Base-by-base conservation (phyloP, 2,888 invertebrate genomes). In the Celastrina argiolus region DNA sequence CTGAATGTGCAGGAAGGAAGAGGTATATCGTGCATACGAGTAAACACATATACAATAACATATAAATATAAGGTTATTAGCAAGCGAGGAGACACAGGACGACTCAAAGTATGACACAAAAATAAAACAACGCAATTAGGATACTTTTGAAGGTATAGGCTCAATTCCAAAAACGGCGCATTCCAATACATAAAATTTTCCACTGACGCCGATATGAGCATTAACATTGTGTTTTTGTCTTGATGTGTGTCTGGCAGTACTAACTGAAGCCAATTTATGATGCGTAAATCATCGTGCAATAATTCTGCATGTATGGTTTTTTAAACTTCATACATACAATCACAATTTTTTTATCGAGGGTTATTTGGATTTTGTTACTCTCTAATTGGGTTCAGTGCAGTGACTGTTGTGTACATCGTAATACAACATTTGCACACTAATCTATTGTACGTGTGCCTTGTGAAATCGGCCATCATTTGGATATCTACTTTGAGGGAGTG, bases 21-120 rank as follows among this genome's bases (percentile, higher is more conserved):
- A 83, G 85, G 84, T 84, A 81, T 86, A 84, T 80, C 90, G 90
- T 91, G 90, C 90, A 91, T 82, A 81, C 82, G 88, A 56, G 42
- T 65, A 42, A 87, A 87, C 83, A 80, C 80, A 85, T 82, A 85
- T 80, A 78, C 77, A 78, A 74, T 78, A 75, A 82, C 78, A 78
- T 80, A 74, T 70, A 71, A 70, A 74, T 74, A 74, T 80, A 78
- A 79, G 31, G 85, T 83, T 76, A 82, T 81, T 81, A 87, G 86
- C 89, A 89, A 89, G 89, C 89, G 75, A 85, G 88, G 90, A 87
- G 68, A 41, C 76, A 81, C 77, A 84, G 84, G 83, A 83, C 77
- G 81, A 81, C 78, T 76, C 73, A 86, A 87, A 76, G 73, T 67
- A 72, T 73, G 82, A 81, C 79, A 81, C 75, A 82, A 83, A 85